Percentiles rank a stretch among this genome's conserved stretches.
Conservation (phyloP, 2,797 vertebrate species). For the Sebastes goodei region DNA sequence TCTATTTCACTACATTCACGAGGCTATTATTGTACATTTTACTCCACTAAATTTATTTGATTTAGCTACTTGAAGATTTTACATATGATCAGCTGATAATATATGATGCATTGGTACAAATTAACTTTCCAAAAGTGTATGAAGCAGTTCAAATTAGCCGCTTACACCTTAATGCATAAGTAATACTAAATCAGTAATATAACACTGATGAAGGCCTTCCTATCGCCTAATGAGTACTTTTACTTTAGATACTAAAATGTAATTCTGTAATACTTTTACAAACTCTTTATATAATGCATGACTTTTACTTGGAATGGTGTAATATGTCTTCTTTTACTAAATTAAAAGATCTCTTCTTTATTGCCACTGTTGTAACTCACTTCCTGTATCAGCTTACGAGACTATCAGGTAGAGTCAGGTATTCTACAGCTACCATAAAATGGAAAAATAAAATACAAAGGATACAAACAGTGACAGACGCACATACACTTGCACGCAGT, state of each 20-base stretch:
- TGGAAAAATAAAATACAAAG: constrained; percentile 24
- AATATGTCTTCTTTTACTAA: background rate
- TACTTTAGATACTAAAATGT: background rate
- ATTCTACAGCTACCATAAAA: constrained; percentile 8
- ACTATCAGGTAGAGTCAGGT: background rate
- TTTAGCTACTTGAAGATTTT: background rate
- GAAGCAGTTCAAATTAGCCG: background rate
- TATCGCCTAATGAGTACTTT: background rate
- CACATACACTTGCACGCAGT: constrained; percentile 79
- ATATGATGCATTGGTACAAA: background rate
- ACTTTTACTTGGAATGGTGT: background rate
- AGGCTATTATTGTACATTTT: background rate
- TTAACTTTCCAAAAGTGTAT: background rate
- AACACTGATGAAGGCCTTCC: background rate
- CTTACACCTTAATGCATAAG: background rate
- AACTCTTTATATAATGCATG: background rate
- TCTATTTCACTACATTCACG: background rate
- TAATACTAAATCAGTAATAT: background rate
- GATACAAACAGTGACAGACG: constrained; percentile 28
- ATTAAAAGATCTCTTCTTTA: background rate
- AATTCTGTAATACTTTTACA: background rate
- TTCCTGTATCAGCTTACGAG: background rate
- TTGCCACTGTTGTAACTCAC: background rate
- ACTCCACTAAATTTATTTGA: background rate
- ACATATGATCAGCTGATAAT: background rate